phyloP scores from a whole-genome alignment of 2,888 invertebrate species.

The Diarsia rubi region DNA sequence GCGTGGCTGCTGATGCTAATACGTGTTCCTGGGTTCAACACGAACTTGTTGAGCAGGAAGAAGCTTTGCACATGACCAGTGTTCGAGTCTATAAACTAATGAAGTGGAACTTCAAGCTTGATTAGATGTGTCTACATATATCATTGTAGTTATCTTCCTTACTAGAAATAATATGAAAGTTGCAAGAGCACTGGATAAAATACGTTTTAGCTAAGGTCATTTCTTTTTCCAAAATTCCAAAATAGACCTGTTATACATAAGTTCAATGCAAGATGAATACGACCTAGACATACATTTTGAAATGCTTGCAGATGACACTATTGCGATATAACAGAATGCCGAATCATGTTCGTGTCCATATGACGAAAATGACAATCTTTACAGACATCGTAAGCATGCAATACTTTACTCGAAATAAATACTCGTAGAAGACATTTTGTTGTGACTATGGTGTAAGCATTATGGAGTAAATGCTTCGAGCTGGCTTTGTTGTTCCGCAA shows the following conservation, averaged over 20 bases:
- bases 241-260: conserved; percentile 12
- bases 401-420: neutral
- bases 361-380: conserved; percentile 55
- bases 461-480: neutral
- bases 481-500: neutral
- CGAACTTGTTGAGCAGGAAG: conserved; percentile 51
- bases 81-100: conserved; percentile 37
- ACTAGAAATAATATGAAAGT: neutral
- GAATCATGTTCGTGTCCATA: conserved; percentile 43
- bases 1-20: conserved; percentile 58
- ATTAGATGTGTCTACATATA: conserved; percentile 22
- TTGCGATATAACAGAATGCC: conserved; percentile 48
- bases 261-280: conserved; percentile 29
- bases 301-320: conserved; percentile 59
- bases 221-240: conserved; percentile 1
- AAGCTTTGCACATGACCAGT: conserved; percentile 13
- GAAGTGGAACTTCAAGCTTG: conserved; percentile 48
- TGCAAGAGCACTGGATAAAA: neutral
- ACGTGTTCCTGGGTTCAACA: conserved; percentile 46
- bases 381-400: neutral
- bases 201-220: neutral
- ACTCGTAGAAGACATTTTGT: conserved; percentile 4
- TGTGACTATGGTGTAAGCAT: neutral
- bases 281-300: conserved; percentile 67
- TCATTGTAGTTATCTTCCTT: conserved; percentile 13